phyloP scores from a whole-genome alignment of 92 coral and sea anemone species.

The Muricea muricata region DNA sequence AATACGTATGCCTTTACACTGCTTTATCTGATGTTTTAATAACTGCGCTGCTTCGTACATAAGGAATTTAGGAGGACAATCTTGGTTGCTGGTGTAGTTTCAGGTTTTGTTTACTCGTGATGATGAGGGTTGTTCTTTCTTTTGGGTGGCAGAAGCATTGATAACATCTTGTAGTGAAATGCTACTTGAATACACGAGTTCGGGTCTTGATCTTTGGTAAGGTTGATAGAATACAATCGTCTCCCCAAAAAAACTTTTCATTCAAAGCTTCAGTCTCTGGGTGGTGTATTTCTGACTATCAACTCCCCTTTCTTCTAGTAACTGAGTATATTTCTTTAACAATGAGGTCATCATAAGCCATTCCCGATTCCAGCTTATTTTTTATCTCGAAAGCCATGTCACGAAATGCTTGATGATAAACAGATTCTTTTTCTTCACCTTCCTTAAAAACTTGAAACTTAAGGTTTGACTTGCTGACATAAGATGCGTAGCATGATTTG shows the following conservation, averaged over 20 bases:
- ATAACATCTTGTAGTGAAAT: constrained; percentile 39
- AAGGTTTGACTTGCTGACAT: constrained; percentile 39
- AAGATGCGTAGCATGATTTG: constrained; percentile 28
- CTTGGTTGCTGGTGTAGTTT: constrained; percentile 1
- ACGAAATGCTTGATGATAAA: too few species aligned
- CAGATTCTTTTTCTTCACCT: not conserved
- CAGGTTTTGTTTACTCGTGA: too few species aligned
- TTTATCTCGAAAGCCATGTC: too few species aligned
- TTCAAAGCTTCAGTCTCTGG: constrained; percentile 42
- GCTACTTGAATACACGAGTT: constrained; percentile 26
- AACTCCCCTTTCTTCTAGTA: constrained; percentile 14
- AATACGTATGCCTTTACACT: constrained; percentile 51
- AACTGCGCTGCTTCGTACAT: constrained; percentile 49
- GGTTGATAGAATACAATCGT: constrained; percentile 37
- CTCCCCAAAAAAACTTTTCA: constrained; percentile 34
- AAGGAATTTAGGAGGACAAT: constrained; percentile 7
- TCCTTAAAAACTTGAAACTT: constrained; percentile 20
- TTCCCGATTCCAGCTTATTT: too few species aligned
- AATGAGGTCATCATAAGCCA: constrained; percentile 9
- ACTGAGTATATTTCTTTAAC: not conserved
- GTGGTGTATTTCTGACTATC: constrained; percentile 26
- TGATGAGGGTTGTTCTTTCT: constrained; percentile 26
- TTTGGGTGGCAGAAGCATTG: constrained; percentile 1
- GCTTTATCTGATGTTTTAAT: constrained; percentile 34
- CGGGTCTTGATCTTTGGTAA: not conserved